Conservation (phyloP, 2,797 vertebrate species). For the Vespertilio murinus region DNA sequence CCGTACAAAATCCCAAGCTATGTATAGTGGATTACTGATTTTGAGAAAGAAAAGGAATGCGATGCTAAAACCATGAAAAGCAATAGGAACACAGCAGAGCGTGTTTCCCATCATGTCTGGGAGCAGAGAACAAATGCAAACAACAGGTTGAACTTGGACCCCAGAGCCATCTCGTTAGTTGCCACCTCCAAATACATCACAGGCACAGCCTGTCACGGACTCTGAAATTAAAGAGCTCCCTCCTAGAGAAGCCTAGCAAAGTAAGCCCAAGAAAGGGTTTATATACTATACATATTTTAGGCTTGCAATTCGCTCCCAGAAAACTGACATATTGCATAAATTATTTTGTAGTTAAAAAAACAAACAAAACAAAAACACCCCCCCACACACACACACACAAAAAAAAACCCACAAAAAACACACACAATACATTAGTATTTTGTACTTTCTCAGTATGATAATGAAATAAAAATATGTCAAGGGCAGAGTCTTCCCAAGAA, state of each 20-base stretch:
- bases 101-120: slow-evolving; percentile 42
- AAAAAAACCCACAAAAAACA: background rate
- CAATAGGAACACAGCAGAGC: slow-evolving; percentile 70
- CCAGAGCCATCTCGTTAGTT: slow-evolving; percentile 17
- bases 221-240: slow-evolving; percentile 38
- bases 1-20: slow-evolving; percentile 64
- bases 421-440: background rate
- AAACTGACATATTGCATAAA: background rate
- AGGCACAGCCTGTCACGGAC: background rate
- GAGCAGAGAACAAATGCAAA: slow-evolving; percentile 57
- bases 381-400: too few relatives aligned
- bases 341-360: background rate
- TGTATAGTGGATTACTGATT: slow-evolving; percentile 66
- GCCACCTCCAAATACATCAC: background rate
- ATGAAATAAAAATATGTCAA: slow-evolving; percentile 67
- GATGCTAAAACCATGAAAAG: slow-evolving; percentile 69
- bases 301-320: slow-evolving; percentile 27
- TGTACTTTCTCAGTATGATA: slow-evolving; percentile 25
- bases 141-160: slow-evolving; percentile 59
- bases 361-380: background rate
- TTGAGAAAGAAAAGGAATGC: slow-evolving; percentile 68
- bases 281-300: background rate
- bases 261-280: background rate
- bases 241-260: slow-evolving; percentile 31
- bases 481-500: slow-evolving; percentile 63